Conservation (phyloP, 2,113 vertebrate species). For the Rafetus swinhoei region DNA sequence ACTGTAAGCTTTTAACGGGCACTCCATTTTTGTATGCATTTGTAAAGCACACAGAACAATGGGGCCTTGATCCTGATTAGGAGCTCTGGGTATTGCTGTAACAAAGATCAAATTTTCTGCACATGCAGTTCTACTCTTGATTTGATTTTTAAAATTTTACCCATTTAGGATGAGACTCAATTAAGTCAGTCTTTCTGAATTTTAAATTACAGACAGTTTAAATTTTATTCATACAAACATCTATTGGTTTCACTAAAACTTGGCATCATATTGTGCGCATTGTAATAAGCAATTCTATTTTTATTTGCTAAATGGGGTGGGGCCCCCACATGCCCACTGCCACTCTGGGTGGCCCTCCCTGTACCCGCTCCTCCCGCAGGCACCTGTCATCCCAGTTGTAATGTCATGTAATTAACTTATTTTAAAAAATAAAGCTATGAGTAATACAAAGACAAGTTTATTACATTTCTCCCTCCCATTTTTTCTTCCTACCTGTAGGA, state of each 20-base stretch:
- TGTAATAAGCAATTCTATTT: too few relatives aligned
- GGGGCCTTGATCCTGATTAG: background rate
- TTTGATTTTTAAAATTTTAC: background rate
- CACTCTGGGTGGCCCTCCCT: too few relatives aligned
- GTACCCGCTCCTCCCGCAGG: too few relatives aligned
- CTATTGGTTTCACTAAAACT: background rate
- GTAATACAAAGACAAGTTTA: background rate
- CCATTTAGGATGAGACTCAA: background rate
- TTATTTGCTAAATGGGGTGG: too few relatives aligned
- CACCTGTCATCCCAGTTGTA: background rate
- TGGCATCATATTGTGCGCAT: background rate
- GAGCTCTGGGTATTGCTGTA: background rate
- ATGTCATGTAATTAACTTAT: background rate
- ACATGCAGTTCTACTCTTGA: background rate
- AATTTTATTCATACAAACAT: background rate
- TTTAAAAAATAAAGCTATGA: background rate
- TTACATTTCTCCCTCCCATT: background rate
- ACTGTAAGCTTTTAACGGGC: background rate
- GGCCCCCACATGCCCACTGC: too few relatives aligned
- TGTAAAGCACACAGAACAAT: background rate
- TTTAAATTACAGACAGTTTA: background rate
- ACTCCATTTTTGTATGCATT: background rate
- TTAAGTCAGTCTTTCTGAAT: background rate
- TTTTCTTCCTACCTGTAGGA: background rate
- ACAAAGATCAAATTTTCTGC: background rate